Evolutionary conservation across 1,140 invertebrate species (phyloP), one percentile per base, ranked within the genome.

Genomic region (Chironomus striatipennis): DNA sequence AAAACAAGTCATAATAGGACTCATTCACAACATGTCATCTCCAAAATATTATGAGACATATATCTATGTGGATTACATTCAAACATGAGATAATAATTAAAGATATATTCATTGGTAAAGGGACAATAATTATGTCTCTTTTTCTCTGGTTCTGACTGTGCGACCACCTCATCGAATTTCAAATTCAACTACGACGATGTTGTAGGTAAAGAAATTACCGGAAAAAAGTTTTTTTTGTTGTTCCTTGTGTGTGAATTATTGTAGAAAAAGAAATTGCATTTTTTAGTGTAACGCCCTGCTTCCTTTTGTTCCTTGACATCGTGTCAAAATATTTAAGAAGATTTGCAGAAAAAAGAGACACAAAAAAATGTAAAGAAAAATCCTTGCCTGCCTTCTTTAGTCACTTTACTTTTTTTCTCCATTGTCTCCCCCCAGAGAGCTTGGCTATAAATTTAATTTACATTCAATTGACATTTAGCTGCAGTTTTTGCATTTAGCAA

Each of bases 161-260:
- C 65, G 65, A 70, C 65, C 65, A 70, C 65, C 65, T 70, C 65
- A 70, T 20, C 65, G 65, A 70, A 57, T 43, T 43, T 43, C 15
- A 47, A 12, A 15, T 57, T 57, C 47, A n/a, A 34, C 5, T 12
- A n/a, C 5, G 47, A n/a, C 47, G 47, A 57, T 57, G 47, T 57
- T 57, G 47, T 57, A 57, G 47, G 47, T 57, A 57, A 15, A 57
- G 47, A 57, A 57, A 57, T 12, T 57, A n/a, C 24, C 24, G 24
- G 43, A 57, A 15, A 57, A 57, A n/a, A 15, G 12, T 15, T 15
- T 57, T 1, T 12, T 15, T 57, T 57, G 8, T n/a, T 47, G 9
- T 47, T n/a, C n/a, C n/a, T n/a, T n/a, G n/a, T n/a, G n/a, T 47
- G 15, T 2, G 43, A 47, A 47, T 47, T 47, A n/a, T 47, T 47